Conservation (phyloP, 2,888 invertebrate genomes). For the Phanerotoma sp. region DNA sequence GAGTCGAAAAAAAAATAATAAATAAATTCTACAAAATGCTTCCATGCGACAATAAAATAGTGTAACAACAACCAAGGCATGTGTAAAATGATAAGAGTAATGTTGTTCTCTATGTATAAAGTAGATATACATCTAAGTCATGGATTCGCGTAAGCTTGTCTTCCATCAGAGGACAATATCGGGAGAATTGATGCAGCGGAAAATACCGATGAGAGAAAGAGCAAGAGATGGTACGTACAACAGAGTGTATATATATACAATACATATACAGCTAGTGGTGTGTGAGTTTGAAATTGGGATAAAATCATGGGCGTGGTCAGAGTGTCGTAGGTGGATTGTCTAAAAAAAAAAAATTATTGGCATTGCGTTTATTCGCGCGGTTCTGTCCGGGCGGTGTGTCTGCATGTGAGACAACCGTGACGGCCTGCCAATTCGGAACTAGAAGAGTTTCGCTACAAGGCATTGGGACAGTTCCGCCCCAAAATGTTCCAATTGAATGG, state of each 20-base stretch:
- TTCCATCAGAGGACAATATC: not conserved
- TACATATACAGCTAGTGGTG: slow-evolving; percentile 8
- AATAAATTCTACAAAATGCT: slow-evolving; percentile 8
- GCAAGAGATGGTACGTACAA: no score
- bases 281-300: not conserved
- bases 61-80: slow-evolving; percentile 1
- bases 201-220: slow-evolving; percentile 8
- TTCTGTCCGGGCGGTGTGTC: not conserved
- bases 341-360: slow-evolving; percentile 1
- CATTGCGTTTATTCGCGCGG: slow-evolving; percentile 11
- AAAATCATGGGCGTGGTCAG: not conserved
- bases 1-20: not conserved
- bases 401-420: slow-evolving; percentile 6
- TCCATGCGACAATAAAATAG: slow-evolving; percentile 9
- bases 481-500: slow-evolving; percentile 15
- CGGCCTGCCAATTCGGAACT: slow-evolving; percentile 2
- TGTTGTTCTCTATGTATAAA: not conserved
- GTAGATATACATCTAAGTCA: not conserved
- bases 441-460: slow-evolving; percentile 3
- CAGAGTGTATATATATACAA: no score
- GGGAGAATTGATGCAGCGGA: not conserved
- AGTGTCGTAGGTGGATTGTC: not conserved
- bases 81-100: not conserved
- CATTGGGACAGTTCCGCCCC: slow-evolving; percentile 15
- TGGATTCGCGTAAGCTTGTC: slow-evolving; percentile 1